Conservation (phyloP, 1,140 invertebrate species). For the Aphelinus certus region DNA sequence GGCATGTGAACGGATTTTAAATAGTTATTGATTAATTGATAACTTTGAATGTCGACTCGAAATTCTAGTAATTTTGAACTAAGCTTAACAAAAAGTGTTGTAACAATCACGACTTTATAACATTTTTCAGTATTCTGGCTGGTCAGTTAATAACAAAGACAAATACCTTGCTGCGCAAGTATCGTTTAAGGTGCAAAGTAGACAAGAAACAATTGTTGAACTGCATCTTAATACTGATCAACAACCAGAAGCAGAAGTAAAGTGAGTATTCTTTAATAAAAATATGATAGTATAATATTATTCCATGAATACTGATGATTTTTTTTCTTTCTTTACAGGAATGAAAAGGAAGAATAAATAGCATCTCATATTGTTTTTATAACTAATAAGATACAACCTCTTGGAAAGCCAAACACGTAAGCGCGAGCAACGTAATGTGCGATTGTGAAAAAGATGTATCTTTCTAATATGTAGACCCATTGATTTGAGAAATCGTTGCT, state of each 20-base stretch:
- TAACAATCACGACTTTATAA: neutral
- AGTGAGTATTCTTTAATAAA: conserved; percentile 49
- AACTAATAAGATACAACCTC: conserved; percentile 55
- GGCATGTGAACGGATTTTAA: no score
- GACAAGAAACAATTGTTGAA: conserved; percentile 67
- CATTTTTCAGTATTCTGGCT: conserved; percentile 73
- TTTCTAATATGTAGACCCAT: conserved; percentile 21
- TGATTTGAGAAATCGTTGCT: conserved; percentile 29
- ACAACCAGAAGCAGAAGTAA: conserved; percentile 54
- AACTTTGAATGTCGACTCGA: no score
- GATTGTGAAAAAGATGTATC: conserved; percentile 28
- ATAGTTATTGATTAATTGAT: no score
- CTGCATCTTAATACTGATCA: conserved; percentile 60
- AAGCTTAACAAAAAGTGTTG: neutral
- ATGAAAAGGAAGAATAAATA: conserved; percentile 61
- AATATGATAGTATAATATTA: conserved; percentile 4
- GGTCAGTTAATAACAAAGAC: conserved; percentile 74
- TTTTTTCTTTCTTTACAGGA: conserved; percentile 50
- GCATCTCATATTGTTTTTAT: conserved; percentile 58
- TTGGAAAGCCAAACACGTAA: conserved; percentile 38
- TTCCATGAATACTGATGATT: conserved; percentile 2
- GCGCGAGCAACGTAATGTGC: conserved; percentile 27
- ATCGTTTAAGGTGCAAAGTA: conserved; percentile 66
- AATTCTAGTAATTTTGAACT: no score
- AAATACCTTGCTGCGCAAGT: conserved; percentile 70